A percentile compares a stretch with the other conserved stretches of the same genome.
Evolutionary conservation across 2,888 invertebrate genomes (phyloP).

Genomic region (Troides oblongomaculatus): DNA sequence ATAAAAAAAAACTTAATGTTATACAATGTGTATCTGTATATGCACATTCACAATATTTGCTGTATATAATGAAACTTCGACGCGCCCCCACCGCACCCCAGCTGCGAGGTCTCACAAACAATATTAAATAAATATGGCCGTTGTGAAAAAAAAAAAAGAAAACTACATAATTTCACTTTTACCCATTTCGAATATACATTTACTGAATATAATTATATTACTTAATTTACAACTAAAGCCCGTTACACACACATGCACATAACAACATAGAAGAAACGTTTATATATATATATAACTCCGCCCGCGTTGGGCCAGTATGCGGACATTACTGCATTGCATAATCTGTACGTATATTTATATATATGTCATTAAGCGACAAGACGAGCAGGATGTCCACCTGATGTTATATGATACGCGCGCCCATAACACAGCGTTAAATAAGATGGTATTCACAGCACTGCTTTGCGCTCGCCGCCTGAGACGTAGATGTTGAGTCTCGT

Average conservation of each 20-base stretch:
- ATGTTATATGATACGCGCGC: too few species aligned
- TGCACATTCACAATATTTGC: background rate
- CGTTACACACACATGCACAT: conserved; percentile 22
- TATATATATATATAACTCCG: too few species aligned
- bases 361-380: too few species aligned
- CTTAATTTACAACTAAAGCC: conserved; percentile 37
- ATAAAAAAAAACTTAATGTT: background rate
- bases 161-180: conserved; percentile 19
- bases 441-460: too few species aligned
- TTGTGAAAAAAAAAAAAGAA: conserved; percentile 30
- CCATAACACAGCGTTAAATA: too few species aligned
- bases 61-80: background rate
- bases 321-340: too few species aligned
- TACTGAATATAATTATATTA: conserved; percentile 33
- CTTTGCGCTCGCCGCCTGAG: too few species aligned
- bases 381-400: too few species aligned
- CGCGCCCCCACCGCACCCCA: conserved; percentile 50
- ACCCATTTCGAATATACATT: background rate
- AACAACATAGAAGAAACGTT: too few species aligned
- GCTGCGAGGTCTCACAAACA: conserved; percentile 60
- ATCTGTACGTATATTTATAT: too few species aligned
- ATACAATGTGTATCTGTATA: background rate
- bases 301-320: too few species aligned
- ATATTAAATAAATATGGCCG: conserved; percentile 65
- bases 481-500: too few species aligned